Evolutionary conservation across 2,797 vertebrate genomes (phyloP).

Genomic region (Schizothorax lantsangensis): DNA sequence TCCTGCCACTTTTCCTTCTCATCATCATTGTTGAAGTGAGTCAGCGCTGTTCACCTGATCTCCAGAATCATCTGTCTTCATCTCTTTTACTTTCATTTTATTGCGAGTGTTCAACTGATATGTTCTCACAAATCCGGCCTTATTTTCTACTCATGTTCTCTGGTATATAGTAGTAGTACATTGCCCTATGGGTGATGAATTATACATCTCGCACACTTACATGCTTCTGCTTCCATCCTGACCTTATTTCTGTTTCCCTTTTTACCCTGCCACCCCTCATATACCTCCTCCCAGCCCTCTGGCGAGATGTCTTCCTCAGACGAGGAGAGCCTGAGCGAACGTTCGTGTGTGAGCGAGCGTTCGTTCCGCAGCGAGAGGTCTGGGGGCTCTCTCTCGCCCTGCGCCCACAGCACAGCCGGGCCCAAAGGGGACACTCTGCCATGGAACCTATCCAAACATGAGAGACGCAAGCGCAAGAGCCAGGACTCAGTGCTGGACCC

Average conservation of each 20-base stretch:
- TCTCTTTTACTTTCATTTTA: slow-evolving; percentile 22
- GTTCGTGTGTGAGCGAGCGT: slow-evolving; percentile 91
- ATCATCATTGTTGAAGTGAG: slow-evolving; percentile 46
- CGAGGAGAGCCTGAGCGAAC: slow-evolving; percentile 95
- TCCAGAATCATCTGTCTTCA: not conserved
- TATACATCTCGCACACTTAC: slow-evolving; percentile 56
- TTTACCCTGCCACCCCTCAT: slow-evolving; percentile 19
- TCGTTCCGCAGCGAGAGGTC: slow-evolving; percentile 93
- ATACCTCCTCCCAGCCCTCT: slow-evolving; percentile 58
- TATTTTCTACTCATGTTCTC: slow-evolving; percentile 14
- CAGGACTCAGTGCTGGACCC: slow-evolving; percentile 97
- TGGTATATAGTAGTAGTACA: slow-evolving; percentile 15
- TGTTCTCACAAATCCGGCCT: slow-evolving; percentile 28
- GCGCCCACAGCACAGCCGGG: slow-evolving; percentile 83
- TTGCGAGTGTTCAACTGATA: not conserved
- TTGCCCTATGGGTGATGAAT: slow-evolving; percentile 65
- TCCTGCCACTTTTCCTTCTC: slow-evolving; percentile 16
- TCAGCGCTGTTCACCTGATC: slow-evolving; percentile 28
- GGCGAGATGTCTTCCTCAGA: slow-evolving; percentile 94
- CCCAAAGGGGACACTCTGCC: slow-evolving; percentile 92
- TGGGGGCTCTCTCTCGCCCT: slow-evolving; percentile 92
- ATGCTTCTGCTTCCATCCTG: slow-evolving; percentile 37
- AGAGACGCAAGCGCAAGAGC: slow-evolving; percentile 94
- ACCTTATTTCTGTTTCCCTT: slow-evolving; percentile 59
- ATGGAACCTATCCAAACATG: slow-evolving; percentile 95